A percentile compares a stretch with the other conserved stretches of the same genome.
Conservation (phyloP, 2,888 invertebrate genomes). For the Muscina levida region DNA sequence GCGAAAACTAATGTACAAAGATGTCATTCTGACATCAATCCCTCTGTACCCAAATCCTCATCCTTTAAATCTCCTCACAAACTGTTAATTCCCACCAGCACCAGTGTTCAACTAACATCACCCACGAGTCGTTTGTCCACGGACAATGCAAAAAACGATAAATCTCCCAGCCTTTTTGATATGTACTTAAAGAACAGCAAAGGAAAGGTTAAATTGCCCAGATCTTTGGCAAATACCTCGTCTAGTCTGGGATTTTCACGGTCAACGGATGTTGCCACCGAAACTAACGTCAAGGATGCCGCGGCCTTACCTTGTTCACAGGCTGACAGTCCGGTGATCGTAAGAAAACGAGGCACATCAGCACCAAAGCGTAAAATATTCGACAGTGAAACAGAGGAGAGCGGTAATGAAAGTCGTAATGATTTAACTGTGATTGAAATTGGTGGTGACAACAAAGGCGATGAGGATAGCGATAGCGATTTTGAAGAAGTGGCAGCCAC, state of each 20-base stretch:
- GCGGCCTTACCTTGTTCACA: slow-evolving; percentile 19
- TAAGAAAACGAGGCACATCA: slow-evolving; percentile 32
- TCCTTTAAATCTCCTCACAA: slow-evolving; percentile 22
- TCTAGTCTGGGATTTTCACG: slow-evolving; percentile 53
- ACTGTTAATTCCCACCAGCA: slow-evolving; percentile 17
- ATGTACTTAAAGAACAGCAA: slow-evolving; percentile 70
- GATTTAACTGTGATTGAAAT: slow-evolving; percentile 42
- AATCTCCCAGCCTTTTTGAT: slow-evolving; percentile 70
- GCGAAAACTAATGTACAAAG: slow-evolving; percentile 17
- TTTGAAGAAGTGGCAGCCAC: slow-evolving; percentile 70
- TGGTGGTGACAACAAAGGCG: slow-evolving; percentile 27
- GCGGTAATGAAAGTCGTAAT: slow-evolving; percentile 34
- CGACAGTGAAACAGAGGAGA: slow-evolving; percentile 71
- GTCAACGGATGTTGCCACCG: not conserved
- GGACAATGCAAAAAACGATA: slow-evolving; percentile 52
- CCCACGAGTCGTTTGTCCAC: slow-evolving; percentile 38
- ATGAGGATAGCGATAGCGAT: slow-evolving; percentile 55
- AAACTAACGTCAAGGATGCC: slow-evolving; percentile 1
- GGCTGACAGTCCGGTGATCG: slow-evolving; percentile 49
- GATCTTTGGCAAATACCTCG: slow-evolving; percentile 66
- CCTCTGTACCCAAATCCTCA: not conserved
- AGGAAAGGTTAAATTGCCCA: slow-evolving; percentile 68
- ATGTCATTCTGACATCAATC: slow-evolving; percentile 21
- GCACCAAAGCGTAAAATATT: slow-evolving; percentile 71
- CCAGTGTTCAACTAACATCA: slow-evolving; percentile 12